phyloP scores from a whole-genome alignment of 2,888 invertebrate genomes.

The Hecatera dysodea region DNA sequence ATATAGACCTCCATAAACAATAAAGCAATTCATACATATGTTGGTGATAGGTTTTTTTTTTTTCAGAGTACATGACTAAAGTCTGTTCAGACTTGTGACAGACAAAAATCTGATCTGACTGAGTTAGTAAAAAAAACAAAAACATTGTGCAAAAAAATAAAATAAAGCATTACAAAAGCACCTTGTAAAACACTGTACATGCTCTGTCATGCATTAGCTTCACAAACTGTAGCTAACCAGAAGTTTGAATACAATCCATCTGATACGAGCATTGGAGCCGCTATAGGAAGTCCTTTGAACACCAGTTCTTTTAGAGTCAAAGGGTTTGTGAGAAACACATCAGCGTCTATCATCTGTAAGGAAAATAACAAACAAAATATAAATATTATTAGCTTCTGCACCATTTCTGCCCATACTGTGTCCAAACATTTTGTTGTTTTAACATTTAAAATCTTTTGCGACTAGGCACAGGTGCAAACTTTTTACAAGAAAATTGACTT shows the following conservation, averaged over 20 bases:
- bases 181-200: slow-evolving; percentile 54
- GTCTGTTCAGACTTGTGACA: too few species aligned
- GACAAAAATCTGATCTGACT: too few species aligned
- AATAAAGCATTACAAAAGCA: slow-evolving; percentile 59
- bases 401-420: background rate
- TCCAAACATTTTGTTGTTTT: background rate
- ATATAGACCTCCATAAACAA: too few species aligned
- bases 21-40: too few species aligned
- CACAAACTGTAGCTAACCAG: slow-evolving; percentile 91
- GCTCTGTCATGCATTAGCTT: slow-evolving; percentile 63
- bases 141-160: slow-evolving; percentile 5
- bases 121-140: background rate
- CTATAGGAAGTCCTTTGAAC: slow-evolving; percentile 91
- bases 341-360: slow-evolving; percentile 95
- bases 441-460: too few species aligned
- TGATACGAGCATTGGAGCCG: slow-evolving; percentile 96
- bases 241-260: slow-evolving; percentile 98
- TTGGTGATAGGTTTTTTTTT: too few species aligned
- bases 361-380: slow-evolving; percentile 5
- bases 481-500: too few species aligned
- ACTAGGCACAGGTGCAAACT: too few species aligned
- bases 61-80: too few species aligned
- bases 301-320: slow-evolving; percentile 92
- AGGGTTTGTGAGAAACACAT: slow-evolving; percentile 94
- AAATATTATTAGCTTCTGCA: background rate